Conservation (phyloP, 2,888 invertebrate species). For the Brenthis daphne region DNA sequence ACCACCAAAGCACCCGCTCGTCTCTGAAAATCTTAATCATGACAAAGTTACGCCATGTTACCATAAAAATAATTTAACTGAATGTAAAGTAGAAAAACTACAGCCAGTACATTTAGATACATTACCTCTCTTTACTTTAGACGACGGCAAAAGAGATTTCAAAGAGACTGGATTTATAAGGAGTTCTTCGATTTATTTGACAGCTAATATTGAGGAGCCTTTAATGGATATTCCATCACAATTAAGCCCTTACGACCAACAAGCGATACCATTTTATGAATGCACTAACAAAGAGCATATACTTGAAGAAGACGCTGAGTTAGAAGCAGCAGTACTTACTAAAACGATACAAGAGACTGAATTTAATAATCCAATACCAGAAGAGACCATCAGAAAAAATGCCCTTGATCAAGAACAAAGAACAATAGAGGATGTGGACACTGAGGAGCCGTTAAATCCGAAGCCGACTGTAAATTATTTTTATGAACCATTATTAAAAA, state of each 20-base stretch:
- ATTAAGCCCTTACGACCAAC: slow-evolving; percentile 31
- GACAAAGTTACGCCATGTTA: neutral
- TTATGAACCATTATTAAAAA: slow-evolving; percentile 6
- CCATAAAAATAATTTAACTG: neutral
- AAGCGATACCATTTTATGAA: slow-evolving; percentile 32
- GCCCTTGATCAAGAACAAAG: neutral
- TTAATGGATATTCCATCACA: slow-evolving; percentile 22
- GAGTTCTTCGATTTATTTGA: slow-evolving; percentile 5
- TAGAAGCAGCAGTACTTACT: slow-evolving; percentile 10
- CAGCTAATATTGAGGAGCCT: slow-evolving; percentile 18
- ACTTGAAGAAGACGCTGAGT: slow-evolving; percentile 23
- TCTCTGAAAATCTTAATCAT: neutral
- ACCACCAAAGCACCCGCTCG: neutral
- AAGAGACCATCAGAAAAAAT: slow-evolving; percentile 23
- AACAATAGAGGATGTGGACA: neutral
- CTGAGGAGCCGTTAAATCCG: slow-evolving; percentile 7
- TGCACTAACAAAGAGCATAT: slow-evolving; percentile 31
- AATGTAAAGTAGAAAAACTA: slow-evolving; percentile 18
- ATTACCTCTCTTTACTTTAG: slow-evolving; percentile 22
- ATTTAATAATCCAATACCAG: slow-evolving; percentile 13
- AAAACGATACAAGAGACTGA: slow-evolving; percentile 19
- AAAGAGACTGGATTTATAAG: slow-evolving; percentile 20
- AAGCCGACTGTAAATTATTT: slow-evolving; percentile 13
- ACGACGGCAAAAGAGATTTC: slow-evolving; percentile 23
- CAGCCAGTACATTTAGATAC: slow-evolving; percentile 28